Percentiles rank a stretch among this genome's conserved stretches.
Evolutionary conservation across 2,113 vertebrate genomes (phyloP).

Genomic region (Pica pica): DNA sequence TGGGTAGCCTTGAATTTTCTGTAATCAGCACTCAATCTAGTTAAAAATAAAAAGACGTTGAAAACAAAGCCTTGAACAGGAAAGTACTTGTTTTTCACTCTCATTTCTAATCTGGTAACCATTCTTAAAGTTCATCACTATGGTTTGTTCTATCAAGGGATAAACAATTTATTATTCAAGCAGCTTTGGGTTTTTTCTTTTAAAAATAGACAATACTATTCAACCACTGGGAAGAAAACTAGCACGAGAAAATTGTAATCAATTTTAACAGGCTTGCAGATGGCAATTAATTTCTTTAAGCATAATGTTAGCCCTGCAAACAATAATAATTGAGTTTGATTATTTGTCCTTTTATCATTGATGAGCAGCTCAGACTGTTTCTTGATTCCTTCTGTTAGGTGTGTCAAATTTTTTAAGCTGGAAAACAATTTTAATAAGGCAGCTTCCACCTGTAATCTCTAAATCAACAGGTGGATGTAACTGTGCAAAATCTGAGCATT

Average conservation of each 20-base stretch:
- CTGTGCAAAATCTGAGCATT: not conserved
- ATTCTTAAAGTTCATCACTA: conserved; percentile 16
- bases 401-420: not conserved
- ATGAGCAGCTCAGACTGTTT: not conserved
- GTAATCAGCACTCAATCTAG: not conserved
- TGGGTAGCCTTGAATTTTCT: conserved; percentile 47
- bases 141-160: conserved; percentile 12
- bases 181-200: not conserved
- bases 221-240: not conserved
- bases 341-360: not conserved
- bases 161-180: conserved; percentile 22
- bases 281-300: conserved; percentile 33
- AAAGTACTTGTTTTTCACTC: conserved; percentile 10
- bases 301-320: not conserved
- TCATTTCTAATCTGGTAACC: not conserved
- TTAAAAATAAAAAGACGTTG: conserved; percentile 38
- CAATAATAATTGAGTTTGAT: not conserved
- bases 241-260: not conserved
- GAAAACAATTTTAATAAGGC: not conserved
- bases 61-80: not conserved
- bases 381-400: not conserved
- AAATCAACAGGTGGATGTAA: conserved; percentile 26
- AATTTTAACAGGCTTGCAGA: conserved; percentile 18
- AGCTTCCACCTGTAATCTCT: not conserved
- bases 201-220: conserved; percentile 18